Evolutionary conservation across 1,140 invertebrate genomes (phyloP), one percentile per base, ranked within the genome.

Genomic region (Bombus sibiricus): DNA sequence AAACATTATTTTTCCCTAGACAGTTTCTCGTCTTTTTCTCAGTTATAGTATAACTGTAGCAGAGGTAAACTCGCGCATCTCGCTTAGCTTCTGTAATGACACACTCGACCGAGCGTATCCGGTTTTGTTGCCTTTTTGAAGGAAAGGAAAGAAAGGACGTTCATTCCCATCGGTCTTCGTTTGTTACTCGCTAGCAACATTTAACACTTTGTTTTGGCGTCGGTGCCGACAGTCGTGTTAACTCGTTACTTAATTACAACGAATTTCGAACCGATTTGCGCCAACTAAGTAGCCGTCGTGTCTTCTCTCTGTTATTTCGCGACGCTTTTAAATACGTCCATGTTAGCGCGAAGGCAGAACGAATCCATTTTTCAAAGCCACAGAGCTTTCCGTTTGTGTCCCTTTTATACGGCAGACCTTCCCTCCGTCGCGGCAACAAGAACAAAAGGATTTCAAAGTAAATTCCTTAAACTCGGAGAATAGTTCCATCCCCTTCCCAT

Each of bases 51-150:
- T 41, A 66, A n/a, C n/a, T 12, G 66, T 76, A 64, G 3, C 39
- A 41, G 32, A 18, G 47, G 41, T 53, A 39, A 72, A 75, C 81
- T 71, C 28, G 34, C 47, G 47, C 8, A 15, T 25, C 28, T 78
- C 43, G 74, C 22, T 41, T 59, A 69, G 53, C 69, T 81, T 81
- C 78, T 32, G 57, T 85, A 81, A 81, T 41, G 80, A 83, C 79
- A 32, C 25, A 43, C 79, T 72, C 59, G 47, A 74, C 72, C 64
- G 66, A 62, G 22, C 57, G 53, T 37, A 72, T 59, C 85, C 81
- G 62, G 81, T 83, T 57, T 83, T 77, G 73, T 83, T 77, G 73
- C 66, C 80, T 83, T 86, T 72, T 77, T 66, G 34, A 83, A 74
- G 57, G 59, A 22, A 28, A 57, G 32, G 25, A 57, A 71, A 59